Percentiles rank a stretch among this genome's conserved stretches.
Evolutionary conservation across 2,113 vertebrate species (phyloP).

Genomic region (Laticauda colubrina): DNA sequence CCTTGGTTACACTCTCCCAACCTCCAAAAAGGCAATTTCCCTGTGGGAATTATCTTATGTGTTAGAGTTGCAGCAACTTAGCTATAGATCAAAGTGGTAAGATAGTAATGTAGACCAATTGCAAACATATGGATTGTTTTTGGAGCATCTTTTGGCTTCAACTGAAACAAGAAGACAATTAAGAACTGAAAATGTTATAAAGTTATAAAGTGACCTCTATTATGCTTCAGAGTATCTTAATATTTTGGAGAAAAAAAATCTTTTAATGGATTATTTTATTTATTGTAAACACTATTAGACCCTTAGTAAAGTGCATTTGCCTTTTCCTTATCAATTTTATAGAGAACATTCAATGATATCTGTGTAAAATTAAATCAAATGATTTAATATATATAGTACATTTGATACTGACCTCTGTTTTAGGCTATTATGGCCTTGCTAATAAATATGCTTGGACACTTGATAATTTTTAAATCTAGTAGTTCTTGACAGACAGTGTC

Average conservation of each 20-base stretch:
- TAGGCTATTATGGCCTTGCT: too few relatives aligned
- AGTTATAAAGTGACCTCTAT: not conserved
- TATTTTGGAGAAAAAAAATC: not conserved
- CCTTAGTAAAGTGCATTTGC: not conserved
- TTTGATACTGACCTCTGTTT: not conserved
- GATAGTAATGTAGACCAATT: not conserved
- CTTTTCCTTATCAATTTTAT: not conserved
- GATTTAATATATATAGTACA: not conserved
- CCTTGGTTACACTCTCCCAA: not conserved
- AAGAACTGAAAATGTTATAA: not conserved
- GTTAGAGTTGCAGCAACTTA: not conserved
- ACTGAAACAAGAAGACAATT: not conserved
- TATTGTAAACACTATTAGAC: not conserved
- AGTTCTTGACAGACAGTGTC: too few relatives aligned
- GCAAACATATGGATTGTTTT: not conserved
- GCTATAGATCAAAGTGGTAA: not conserved
- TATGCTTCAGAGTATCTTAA: not conserved
- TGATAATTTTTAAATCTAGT: too few relatives aligned
- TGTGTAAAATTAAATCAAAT: not conserved
- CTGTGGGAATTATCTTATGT: not conserved
- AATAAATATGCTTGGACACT: too few relatives aligned
- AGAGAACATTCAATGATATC: not conserved
- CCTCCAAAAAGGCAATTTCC: not conserved
- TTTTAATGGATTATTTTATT: not conserved
- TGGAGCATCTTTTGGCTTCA: not conserved